Evolutionary conservation across 2,888 invertebrate species (phyloP).

Genomic region (Koerneria pararmatus): DNA sequence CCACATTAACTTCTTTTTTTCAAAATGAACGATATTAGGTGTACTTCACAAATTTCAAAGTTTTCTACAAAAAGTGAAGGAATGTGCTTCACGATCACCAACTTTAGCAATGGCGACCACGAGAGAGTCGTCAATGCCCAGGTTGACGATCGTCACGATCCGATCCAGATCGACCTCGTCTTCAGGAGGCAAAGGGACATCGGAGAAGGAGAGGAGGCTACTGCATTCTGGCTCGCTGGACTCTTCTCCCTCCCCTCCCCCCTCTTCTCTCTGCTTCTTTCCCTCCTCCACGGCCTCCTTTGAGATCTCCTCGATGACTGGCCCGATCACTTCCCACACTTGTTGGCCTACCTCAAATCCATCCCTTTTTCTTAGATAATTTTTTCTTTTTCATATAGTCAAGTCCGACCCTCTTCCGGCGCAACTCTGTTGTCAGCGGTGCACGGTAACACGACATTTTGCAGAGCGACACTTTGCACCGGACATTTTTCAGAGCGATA

Average conservation of each 20-base stretch:
- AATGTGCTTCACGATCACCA: no score
- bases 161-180: slow-evolving; percentile 37
- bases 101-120: slow-evolving; percentile 34
- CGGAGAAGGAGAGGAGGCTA: no score
- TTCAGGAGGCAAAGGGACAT: slow-evolving; percentile 4
- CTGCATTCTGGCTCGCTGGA: slow-evolving; percentile 18
- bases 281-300: slow-evolving; percentile 28
- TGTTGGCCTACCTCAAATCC: slow-evolving; percentile 33
- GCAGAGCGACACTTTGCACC: no score
- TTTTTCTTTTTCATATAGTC: no score
- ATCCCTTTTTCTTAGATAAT: not conserved
- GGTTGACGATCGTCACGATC: slow-evolving; percentile 34
- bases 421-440: no score
- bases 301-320: slow-evolving; percentile 33
- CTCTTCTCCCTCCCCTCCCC: slow-evolving; percentile 13
- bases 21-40: not conserved
- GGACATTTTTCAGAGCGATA: no score
- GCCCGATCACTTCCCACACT: slow-evolving; percentile 39
- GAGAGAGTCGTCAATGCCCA: slow-evolving; percentile 40
- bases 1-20: no score
- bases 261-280: slow-evolving; percentile 21
- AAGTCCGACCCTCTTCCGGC: no score
- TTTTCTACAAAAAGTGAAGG: no score
- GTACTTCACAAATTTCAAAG: not conserved
- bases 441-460: no score